Conservation (phyloP, 2,113 vertebrate genomes). For the Calyptomena viridis region DNA sequence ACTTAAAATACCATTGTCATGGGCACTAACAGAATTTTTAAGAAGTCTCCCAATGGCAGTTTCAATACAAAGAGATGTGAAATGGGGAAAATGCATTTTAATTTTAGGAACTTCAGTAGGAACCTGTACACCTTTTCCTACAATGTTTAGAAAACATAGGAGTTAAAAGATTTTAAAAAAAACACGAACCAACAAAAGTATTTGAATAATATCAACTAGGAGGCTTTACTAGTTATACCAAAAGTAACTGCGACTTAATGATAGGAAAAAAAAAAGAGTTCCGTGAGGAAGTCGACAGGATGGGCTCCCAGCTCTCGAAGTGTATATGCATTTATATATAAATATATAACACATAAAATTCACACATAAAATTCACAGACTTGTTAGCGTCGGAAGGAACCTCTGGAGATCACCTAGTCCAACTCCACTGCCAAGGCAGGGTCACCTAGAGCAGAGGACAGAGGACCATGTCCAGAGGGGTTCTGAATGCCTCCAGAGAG, state of each 20-base stretch:
- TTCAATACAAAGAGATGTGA: not conserved
- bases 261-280: not conserved
- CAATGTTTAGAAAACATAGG: rapidly evolving
- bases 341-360: rapidly evolving
- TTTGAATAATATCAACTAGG: not conserved
- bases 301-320: rapidly evolving
- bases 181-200: not conserved
- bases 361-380: not conserved
- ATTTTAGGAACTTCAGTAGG: not conserved
- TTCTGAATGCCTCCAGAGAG: not conserved
- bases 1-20: not conserved
- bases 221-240: not conserved
- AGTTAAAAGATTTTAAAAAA: not conserved
- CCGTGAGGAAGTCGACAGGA: not conserved
- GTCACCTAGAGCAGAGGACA: not conserved
- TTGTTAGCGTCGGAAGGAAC: no score
- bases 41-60: not conserved
- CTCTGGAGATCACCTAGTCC: not conserved
- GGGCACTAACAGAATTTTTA: not conserved
- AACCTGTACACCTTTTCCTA: rapidly evolving
- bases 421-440: not conserved
- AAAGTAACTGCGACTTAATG: not conserved
- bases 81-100: rapidly evolving
- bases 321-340: rapidly evolving
- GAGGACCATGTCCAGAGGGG: not conserved